Base-by-base conservation (phyloP, 2,797 vertebrate genomes). In the Ptychadena robeensis region DNA sequence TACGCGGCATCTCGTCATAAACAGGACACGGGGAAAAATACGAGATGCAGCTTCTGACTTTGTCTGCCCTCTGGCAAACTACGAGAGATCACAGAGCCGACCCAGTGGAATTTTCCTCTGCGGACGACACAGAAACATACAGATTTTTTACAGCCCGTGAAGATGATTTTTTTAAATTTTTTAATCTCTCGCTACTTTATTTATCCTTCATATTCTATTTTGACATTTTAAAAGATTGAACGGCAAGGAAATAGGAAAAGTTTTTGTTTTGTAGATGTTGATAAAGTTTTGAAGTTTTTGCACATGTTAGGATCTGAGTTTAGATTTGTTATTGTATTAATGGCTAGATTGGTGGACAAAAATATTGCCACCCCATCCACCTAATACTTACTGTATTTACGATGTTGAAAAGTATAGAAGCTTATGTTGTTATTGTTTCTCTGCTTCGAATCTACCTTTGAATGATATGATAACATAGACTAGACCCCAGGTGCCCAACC, bases 1-100 rank as follows among this genome's bases (percentile, higher is more conserved):
- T 92, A 91, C 93, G 93, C 92, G 93, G 92, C 91, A 92, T 93
- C 92, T 93, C 91, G 92, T 93, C 94, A 96, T 96, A 95, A 95
- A 95, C 91, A 93, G 31, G 32, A 18, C 67, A 22, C n/a, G 35
- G 32, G 32, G 44, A 93, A 93, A 92, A 92, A 92, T 91, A 90
- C 93, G 93, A 91, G 92, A 38, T 61, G 90, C 91, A 92, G 90
- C 89, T 91, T 68, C 64, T 68, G 64, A 78, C 64, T 79, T 69
- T 88, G 81, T 92, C 93, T 91, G 93, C 91, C 94, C 90, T 85
- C 82, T 93, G 93, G 94, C 94, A 91, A 90, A 93, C 94, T 93
- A 91, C 92, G 28, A 91, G 88, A 94, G 93, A 94, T 95, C 92
- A 94, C 90, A 93, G 94, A 83, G 32, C 10, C 32, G 86, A 93